Evolutionary conservation across 2,113 vertebrate genomes (phyloP), one percentile per base, ranked within the genome.

Genomic region (Tor tambroides): DNA sequence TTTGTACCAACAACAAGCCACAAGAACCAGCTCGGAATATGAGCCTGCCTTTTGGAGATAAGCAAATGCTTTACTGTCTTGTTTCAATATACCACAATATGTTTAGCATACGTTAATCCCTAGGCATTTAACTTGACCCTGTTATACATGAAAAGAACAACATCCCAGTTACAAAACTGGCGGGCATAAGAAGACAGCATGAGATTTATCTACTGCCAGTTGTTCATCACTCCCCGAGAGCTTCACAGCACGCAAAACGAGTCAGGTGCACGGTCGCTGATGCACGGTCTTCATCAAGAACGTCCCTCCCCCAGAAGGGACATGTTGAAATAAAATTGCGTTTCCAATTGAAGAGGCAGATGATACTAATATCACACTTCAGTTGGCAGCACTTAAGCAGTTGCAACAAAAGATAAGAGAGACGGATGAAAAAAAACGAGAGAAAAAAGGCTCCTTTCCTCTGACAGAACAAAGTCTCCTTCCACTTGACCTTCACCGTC

Each of bases 311-410:
- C 14, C 89, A 85, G 67, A 56, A 84, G 83, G 6, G 74, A 87
- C 84, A n/a, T 59, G 90, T 38, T 85, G 71, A 87, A 92, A 92
- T 93, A 87, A 91, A 92, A 92, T 93, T 89, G 91, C 91, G 15
- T 90, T 90, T 85, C 75, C 83, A 76, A 61, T 81, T 87, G 69
- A 93, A 90, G 91, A 89, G 91, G 91, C 92, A 92, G 88, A 93
- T 92, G 92, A 94, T 93, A 91, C 92, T 93, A 93, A 92, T 93
- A 93, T 95, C 91, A 91, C 92, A 93, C 89, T 87, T 88, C 83
- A 80, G 90, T 90, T 93, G 92, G 92, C 91, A 92, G 87, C 83
- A 91, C 91, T 87, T 93, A 89, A 92, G 91, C 82, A 91, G 87
- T 89, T 87, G 90, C 89, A 19, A 51, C 43, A 74, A 83, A n/a